Base-by-base conservation (phyloP, 2,113 vertebrate species). In the Hippoglossus stenolepis region DNA sequence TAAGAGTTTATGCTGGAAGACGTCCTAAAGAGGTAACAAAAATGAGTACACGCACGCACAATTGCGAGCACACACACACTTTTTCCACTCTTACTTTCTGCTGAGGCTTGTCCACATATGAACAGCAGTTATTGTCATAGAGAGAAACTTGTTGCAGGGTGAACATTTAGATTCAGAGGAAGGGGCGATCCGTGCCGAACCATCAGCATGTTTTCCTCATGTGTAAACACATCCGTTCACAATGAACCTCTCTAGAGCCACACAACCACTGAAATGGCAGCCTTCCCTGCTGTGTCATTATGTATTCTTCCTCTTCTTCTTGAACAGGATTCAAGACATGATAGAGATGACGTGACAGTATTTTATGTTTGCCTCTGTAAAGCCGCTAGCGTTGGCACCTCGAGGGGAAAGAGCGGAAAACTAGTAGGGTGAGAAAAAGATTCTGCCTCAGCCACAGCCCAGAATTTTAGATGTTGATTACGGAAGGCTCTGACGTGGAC, bases 211-310 rank as follows among this genome's bases (percentile, higher is more conserved):
- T 84, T 82, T 65, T 67, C 10, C 69, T 43, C 40, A 64, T 76
- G 28, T 84, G 26, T 47, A 51, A 74, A 74, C 49, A 45, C 45
- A 28, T 26, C 14, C 59, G 23, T 14, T 51, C 23, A 59, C 72
- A 69, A 73, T 58, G 26, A 77, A 64, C 24, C 73, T 56, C 54
- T 78, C 63, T 24, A 38, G 66, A 79, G 54, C 87, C 80, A 75
- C 76, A 82, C 75, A 57, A 38, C 77, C 75, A 68, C 77, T 67
- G 7, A 77, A 81, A 76, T 59, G 10, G 18, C 75, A 84, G 43
- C 20, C 35, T 23, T 82, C 60, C 24, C 57, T 66, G 62, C 62
- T 54, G 64, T 43, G n/a, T 63, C 38, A n/a, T 45, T 0, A 28
- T 17, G 47, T 67, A 28, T 63, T 26, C 9, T 71, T 17, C 15